Evolutionary conservation across 2,888 invertebrate species (phyloP), one percentile per base, ranked within the genome.

Genomic region (Chorisops tibialis): DNA sequence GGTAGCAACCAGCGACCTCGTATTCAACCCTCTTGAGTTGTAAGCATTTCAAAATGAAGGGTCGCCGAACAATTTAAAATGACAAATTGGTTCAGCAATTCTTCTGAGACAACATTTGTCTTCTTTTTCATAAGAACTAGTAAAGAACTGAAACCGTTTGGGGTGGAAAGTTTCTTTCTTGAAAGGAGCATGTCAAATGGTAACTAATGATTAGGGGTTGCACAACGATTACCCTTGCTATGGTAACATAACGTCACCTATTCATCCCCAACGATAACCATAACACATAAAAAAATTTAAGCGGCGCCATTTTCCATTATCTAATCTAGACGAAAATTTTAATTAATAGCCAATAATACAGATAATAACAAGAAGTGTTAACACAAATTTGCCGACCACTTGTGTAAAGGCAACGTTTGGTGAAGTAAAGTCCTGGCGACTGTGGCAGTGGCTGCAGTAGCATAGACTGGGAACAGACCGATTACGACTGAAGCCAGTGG

Each of bases 321-420:
- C 14, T n/a, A 12, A 9, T 14, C 14, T 9, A 9, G 30, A 7
- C 51, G 22, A 45, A 41, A 16, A 16, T 47, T 52, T 45, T 45
- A 52, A 41, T 47, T 51, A 56, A 61, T 61, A 14, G 54, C 54
- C 58, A 61, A 61, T 64, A 61, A 52, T 54, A 61, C 48, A 38
- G 51, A 61, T 61, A 60, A 45, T 61, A 64, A 61, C 48, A 58
- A 58, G 51, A 63, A 64, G 64, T 64, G 64, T 48, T 59, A 64
- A 64, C 64, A 59, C 64, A 61, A 64, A 64, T 61, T 64, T 30
- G 45, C 43, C 58, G 61, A 61, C 61, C 64, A 61, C 64, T 58
- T 9, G 24, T 11, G 12, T 22, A 5, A 35, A 50, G 14, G 4
- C 18, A 22, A 43, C 59, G 18, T n/a, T 19, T 18, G 19, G 59